phyloP scores from a whole-genome alignment of 2,888 invertebrate species.

The Agrilus biguttatus region DNA sequence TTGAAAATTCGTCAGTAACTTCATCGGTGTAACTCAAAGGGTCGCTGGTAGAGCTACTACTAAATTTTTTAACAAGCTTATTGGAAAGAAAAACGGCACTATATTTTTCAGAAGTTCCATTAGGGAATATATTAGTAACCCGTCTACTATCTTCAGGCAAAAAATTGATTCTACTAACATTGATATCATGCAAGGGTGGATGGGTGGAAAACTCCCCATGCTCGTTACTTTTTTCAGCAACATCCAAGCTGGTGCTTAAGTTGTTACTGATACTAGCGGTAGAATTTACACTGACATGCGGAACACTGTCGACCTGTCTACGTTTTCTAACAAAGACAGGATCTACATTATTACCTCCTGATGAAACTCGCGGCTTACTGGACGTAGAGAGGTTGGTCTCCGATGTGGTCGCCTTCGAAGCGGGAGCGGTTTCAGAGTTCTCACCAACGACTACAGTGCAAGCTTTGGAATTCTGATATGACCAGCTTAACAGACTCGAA shows the following conservation, averaged over 20 bases:
- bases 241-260: slow-evolving; percentile 13
- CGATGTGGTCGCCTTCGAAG: slow-evolving; percentile 55
- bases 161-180: slow-evolving; percentile 15
- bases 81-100: too few relatives aligned
- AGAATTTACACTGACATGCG: slow-evolving; percentile 26
- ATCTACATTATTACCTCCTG: slow-evolving; percentile 37
- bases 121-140: slow-evolving; percentile 13
- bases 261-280: slow-evolving; percentile 15
- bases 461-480: slow-evolving; percentile 68
- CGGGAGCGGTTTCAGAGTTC: slow-evolving; percentile 50
- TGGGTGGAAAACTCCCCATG: slow-evolving; percentile 14
- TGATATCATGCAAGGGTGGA: slow-evolving; percentile 24
- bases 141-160: slow-evolving; percentile 15
- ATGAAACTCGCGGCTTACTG: slow-evolving; percentile 44
- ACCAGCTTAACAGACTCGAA: slow-evolving; percentile 72
- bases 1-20: background rate
- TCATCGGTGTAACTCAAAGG: background rate
- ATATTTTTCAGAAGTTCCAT: too few relatives aligned
- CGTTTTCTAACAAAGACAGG: slow-evolving; percentile 47
- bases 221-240: slow-evolving; percentile 20
- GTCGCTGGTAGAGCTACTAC: too few relatives aligned
- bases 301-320: slow-evolving; percentile 40
- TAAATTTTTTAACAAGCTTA: background rate
- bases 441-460: slow-evolving; percentile 76
- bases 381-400: slow-evolving; percentile 59